These are phyloP conservation scores for Bos indicus DNA, from an alignment of 2,113 vertebrate genomes.

Conservation along the genomic window DNA sequence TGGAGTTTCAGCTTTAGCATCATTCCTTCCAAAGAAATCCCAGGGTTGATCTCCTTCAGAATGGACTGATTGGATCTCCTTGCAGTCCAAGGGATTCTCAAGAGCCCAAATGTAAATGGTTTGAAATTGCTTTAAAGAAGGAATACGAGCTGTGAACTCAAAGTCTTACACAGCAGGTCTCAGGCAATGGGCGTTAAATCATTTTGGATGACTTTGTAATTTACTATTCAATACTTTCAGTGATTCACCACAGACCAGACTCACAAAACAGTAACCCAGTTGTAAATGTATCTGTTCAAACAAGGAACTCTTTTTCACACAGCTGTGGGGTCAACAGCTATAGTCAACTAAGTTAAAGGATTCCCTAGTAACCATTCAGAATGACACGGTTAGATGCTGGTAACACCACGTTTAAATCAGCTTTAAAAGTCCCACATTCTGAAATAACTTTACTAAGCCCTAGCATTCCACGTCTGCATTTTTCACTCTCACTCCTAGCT, in stretches of 20 bases:
- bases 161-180: not conserved
- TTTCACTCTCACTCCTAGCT: not conserved
- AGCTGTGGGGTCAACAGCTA: not conserved
- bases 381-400: not conserved
- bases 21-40: too few relatives aligned
- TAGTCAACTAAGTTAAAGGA: not conserved
- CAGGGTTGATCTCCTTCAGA: too few relatives aligned
- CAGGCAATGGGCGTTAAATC: not conserved
- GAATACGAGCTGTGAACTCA: not conserved
- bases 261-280: not conserved
- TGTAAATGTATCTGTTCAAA: not conserved
- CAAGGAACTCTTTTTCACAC: not conserved
- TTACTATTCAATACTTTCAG: not conserved
- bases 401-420: not conserved
- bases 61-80: too few relatives aligned
- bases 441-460: not conserved
- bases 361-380: not conserved
- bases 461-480: accelerated
- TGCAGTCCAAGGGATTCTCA: too few relatives aligned
- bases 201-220: not conserved
- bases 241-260: not conserved
- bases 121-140: not conserved
- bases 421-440: not conserved
- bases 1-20: too few relatives aligned
- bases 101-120: not conserved